A percentile compares a stretch with the other conserved stretches of the same genome.
phyloP scores from a whole-genome alignment of 2,888 invertebrate genomes.

The Rhaphigaster nebulosa region DNA sequence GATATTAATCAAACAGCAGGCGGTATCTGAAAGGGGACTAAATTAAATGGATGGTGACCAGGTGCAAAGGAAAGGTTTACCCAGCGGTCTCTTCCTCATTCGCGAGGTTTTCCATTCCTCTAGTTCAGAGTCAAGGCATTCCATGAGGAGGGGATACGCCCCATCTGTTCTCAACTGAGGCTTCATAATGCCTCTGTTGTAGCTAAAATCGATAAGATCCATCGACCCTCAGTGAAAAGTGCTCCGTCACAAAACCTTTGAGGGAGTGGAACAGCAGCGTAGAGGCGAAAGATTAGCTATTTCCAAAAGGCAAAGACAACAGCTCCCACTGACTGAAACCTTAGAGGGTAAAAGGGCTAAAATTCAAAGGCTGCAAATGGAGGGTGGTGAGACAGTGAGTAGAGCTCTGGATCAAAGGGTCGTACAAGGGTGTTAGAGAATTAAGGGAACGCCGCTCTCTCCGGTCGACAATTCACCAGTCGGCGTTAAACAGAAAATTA shows the following conservation, averaged over 20 bases:
- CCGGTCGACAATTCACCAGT: background rate
- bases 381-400: constrained; percentile 40
- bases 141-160: background rate
- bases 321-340: constrained; percentile 24
- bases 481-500: constrained; percentile 3
- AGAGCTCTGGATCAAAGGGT: constrained; percentile 36
- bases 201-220: background rate
- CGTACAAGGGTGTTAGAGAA: constrained; percentile 39
- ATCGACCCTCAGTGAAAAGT: constrained; percentile 13
- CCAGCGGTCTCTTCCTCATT: background rate
- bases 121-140: background rate
- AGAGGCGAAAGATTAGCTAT: constrained; percentile 34
- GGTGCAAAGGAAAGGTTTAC: background rate
- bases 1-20: constrained; percentile 28
- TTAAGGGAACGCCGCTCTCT: background rate
- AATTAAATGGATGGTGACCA: background rate
- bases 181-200: background rate
- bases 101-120: background rate
- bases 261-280: background rate
- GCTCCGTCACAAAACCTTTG: constrained; percentile 13
- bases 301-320: constrained; percentile 37
- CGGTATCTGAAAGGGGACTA: background rate
- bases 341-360: constrained; percentile 29
- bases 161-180: background rate
- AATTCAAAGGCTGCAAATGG: constrained; percentile 48